Percentiles rank a stretch among this genome's conserved stretches.
phyloP scores from a whole-genome alignment of 2,888 invertebrate species.

The Drosophila picticornis region DNA sequence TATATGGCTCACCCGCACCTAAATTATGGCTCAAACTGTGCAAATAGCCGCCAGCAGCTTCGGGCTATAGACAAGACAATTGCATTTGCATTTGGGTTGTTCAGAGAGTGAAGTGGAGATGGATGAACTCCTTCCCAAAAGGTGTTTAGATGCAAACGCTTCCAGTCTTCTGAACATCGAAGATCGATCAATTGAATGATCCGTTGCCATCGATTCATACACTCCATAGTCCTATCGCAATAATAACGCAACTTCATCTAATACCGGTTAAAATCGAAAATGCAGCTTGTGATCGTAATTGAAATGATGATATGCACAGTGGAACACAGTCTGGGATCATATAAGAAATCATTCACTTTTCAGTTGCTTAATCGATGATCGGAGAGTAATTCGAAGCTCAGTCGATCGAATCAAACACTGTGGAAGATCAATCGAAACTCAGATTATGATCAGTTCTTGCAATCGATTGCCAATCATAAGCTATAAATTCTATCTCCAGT shows the following conservation, averaged over 20 bases:
- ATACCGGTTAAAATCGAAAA: conserved; percentile 30
- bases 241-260: conserved; percentile 51
- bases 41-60: conserved; percentile 77
- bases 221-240: conserved; percentile 23
- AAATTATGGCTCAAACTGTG: conserved; percentile 70
- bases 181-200: conserved; percentile 52
- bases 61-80: conserved; percentile 72
- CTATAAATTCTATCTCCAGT: not conserved
- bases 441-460: conserved; percentile 1
- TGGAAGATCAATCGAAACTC: not conserved
- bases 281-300: conserved; percentile 61
- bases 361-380: not conserved
- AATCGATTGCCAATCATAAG: not conserved
- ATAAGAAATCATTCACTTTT: conserved; percentile 5
- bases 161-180: conserved; percentile 71
- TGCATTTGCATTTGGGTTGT: conserved; percentile 16
- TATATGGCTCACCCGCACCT: conserved; percentile 74
- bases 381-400: conserved; percentile 1
- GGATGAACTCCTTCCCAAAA: conserved; percentile 70
- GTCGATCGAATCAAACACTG: conserved; percentile 26
- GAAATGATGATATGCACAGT: conserved; percentile 67
- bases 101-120: not conserved
- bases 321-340: conserved; percentile 17
- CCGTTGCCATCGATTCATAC: conserved; percentile 26
- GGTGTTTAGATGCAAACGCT: conserved; percentile 82